phyloP scores from a whole-genome alignment of 2,797 vertebrate species.

The Oceanodroma leucorhoa region DNA sequence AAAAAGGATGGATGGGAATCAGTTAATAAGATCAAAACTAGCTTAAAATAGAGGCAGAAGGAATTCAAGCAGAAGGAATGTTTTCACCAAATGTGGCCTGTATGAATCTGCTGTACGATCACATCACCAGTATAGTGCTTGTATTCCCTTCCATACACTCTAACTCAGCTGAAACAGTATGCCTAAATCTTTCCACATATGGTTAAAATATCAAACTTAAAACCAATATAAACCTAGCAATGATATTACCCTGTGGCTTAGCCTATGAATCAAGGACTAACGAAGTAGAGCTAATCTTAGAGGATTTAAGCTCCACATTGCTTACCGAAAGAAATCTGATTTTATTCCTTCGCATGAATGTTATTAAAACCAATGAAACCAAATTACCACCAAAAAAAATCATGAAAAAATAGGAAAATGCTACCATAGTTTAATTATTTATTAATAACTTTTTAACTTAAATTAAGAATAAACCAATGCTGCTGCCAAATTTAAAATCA shows the following conservation, averaged over 20 bases:
- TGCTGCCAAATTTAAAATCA: neutral
- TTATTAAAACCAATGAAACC: neutral
- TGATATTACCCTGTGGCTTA: neutral
- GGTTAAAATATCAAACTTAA: neutral
- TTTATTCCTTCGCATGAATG: neutral
- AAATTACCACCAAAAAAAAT: neutral
- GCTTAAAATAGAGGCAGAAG: slow-evolving; percentile 31
- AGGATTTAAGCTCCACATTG: neutral
- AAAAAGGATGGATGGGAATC: neutral
- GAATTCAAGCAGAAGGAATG: slow-evolving; percentile 15
- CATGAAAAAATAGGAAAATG: neutral
- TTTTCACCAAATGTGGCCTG: neutral
- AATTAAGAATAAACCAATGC: neutral
- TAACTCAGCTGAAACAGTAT: neutral
- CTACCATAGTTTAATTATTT: neutral
- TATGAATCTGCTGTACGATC: neutral
- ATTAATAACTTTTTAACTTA: neutral
- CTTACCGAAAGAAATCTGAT: neutral
- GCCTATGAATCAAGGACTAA: neutral
- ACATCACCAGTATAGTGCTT: neutral
- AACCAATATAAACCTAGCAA: neutral
- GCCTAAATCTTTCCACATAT: neutral
- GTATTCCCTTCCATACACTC: neutral
- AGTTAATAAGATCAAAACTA: neutral
- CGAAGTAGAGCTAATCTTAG: neutral